Percentiles rank a stretch among this genome's conserved stretches.
Conservation (phyloP, 2,888 invertebrate genomes). For the Microctonus brassicae region DNA sequence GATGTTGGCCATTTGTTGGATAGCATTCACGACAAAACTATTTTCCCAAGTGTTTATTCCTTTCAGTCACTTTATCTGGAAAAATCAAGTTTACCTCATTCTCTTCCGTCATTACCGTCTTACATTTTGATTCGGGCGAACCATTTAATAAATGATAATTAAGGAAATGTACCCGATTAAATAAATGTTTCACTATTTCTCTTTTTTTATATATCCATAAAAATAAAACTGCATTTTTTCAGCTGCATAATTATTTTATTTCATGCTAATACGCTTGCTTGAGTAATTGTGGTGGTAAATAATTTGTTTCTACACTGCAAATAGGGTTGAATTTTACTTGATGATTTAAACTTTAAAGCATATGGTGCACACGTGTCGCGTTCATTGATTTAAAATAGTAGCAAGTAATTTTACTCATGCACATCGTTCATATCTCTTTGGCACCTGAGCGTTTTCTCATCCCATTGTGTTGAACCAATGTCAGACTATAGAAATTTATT, state of each 20-base stretch:
- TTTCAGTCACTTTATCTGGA: neutral
- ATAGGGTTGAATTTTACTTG: neutral
- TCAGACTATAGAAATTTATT: neutral
- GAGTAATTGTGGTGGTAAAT: too few species aligned
- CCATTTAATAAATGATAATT: neutral
- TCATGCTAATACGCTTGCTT: too few species aligned
- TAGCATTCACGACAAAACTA: neutral
- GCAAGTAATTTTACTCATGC: neutral
- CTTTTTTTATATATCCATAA: too few species aligned
- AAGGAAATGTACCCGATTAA: too few species aligned
- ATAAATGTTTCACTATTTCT: too few species aligned
- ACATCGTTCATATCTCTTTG: neutral
- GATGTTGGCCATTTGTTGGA: neutral
- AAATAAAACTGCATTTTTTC: too few species aligned
- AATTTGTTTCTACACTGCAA: neutral
- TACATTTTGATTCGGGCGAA: neutral
- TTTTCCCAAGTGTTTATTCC: neutral
- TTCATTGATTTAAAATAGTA: conserved; percentile 3
- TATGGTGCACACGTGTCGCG: neutral
- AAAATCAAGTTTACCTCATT: neutral
- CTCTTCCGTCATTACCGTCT: neutral
- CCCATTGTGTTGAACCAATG: neutral
- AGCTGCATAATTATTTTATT: too few species aligned
- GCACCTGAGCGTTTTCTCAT: neutral
- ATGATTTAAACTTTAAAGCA: neutral